These are phyloP conservation scores for Lagopus muta DNA, from an alignment of 2,113 vertebrate genomes.

Conservation along the genomic window DNA sequence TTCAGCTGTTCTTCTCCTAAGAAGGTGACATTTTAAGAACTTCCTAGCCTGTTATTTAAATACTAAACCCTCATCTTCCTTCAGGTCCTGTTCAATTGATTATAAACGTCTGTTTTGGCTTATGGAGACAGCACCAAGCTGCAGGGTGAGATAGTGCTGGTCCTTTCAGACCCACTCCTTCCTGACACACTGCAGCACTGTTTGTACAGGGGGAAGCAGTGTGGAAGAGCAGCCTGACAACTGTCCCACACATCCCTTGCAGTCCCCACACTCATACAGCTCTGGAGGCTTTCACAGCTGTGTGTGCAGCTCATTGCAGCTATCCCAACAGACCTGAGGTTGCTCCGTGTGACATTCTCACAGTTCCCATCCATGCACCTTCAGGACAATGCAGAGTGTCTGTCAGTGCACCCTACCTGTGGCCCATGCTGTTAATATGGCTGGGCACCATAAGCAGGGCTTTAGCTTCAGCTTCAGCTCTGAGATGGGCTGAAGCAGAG, in stretches of 20 bases:
- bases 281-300: neutral
- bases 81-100: neutral
- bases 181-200: neutral
- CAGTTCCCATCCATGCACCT: neutral
- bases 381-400: neutral
- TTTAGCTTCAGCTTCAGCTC: neutral
- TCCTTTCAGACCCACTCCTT: neutral
- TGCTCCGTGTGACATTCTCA: neutral
- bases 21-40: neutral
- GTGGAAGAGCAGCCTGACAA: neutral
- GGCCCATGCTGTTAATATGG: neutral
- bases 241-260: neutral
- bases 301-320: neutral
- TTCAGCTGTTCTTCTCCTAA: neutral
- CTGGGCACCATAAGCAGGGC: neutral
- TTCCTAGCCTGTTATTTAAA: neutral
- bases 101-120: neutral
- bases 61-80: constrained; percentile 1
- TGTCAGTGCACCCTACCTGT: neutral
- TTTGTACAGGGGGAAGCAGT: neutral
- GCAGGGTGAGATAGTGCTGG: neutral
- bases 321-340: neutral
- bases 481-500: neutral
- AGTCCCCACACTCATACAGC: neutral
- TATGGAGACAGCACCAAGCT: neutral